A percentile compares a stretch with the other conserved stretches of the same genome.
Evolutionary conservation across 1,140 invertebrate genomes (phyloP).

Genomic region (Stenopsyche tienmushanensis): DNA sequence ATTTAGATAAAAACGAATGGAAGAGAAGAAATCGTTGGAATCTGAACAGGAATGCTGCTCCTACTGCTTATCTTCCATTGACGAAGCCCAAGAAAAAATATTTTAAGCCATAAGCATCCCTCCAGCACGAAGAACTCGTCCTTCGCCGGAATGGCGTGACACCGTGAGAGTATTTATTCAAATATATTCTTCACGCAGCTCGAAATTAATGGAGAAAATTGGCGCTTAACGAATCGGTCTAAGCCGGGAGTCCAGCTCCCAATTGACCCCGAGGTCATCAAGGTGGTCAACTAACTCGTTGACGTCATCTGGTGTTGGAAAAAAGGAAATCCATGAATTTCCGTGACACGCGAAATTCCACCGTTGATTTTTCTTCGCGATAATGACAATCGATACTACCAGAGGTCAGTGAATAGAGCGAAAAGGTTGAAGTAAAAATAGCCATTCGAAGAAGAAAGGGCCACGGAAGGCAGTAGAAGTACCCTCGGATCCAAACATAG

Average conservation of each 20-base stretch:
- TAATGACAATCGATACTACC: slow-evolving; percentile 6
- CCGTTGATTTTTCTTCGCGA: neutral
- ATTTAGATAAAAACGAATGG: too few relatives aligned
- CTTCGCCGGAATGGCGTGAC: neutral
- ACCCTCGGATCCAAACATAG: neutral
- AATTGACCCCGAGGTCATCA: neutral
- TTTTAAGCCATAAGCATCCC: too few relatives aligned
- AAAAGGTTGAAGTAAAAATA: slow-evolving; percentile 9
- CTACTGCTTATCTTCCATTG: too few relatives aligned
- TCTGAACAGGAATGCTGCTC: too few relatives aligned
- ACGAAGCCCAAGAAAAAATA: too few relatives aligned
- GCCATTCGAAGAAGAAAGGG: too few relatives aligned
- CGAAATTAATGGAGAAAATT: neutral
- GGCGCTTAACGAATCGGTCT: neutral
- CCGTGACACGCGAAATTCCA: slow-evolving; percentile 1
- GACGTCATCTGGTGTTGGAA: neutral
- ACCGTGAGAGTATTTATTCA: too few relatives aligned
- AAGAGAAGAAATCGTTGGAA: too few relatives aligned
- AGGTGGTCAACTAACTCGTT: neutral
- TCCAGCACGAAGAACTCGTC: neutral
- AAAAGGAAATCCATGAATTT: slow-evolving; percentile 4
- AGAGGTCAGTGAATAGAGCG: slow-evolving; percentile 18
- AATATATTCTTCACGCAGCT: too few relatives aligned
- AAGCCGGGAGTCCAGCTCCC: neutral
- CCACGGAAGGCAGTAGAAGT: too few relatives aligned